Evolutionary conservation across 2,888 invertebrate genomes (phyloP).

Genomic region (Acanthoscelides obtectus): DNA sequence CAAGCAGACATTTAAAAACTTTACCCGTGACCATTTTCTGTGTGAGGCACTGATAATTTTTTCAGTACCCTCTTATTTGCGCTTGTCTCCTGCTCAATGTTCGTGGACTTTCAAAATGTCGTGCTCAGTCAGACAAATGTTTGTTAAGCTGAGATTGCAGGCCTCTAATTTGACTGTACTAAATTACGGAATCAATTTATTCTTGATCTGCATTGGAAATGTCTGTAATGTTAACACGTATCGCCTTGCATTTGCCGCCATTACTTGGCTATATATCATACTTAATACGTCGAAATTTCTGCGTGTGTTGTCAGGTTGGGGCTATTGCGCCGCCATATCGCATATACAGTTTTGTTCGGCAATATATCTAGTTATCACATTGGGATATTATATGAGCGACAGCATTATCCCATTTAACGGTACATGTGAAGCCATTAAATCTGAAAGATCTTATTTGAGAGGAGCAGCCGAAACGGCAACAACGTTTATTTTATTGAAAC

Average conservation of each 20-base stretch:
- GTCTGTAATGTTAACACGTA: not conserved
- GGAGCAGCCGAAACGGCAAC: too few species aligned
- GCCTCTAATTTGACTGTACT: not conserved
- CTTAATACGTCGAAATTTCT: not conserved
- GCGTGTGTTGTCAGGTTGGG: not conserved
- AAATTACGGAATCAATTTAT: not conserved
- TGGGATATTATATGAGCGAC: not conserved
- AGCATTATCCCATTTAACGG: not conserved
- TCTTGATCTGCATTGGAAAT: conserved; percentile 1
- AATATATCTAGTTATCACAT: not conserved
- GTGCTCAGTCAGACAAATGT: too few species aligned
- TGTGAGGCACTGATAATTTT: too few species aligned
- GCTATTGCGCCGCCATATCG: not conserved
- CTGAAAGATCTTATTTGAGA: too few species aligned
- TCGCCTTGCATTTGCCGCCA: not conserved
- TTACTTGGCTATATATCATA: not conserved
- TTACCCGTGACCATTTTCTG: too few species aligned
- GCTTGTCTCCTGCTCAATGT: too few species aligned
- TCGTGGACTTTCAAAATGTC: too few species aligned
- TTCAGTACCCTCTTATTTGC: too few species aligned
- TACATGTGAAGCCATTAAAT: too few species aligned
- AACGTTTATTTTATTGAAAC: too few species aligned
- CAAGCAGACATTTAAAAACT: too few species aligned
- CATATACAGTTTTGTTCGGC: not conserved
- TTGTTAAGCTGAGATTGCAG: not conserved